These are phyloP conservation scores for Oithona nana DNA, from an alignment of 2,888 invertebrate species.

Conservation along the genomic window DNA sequence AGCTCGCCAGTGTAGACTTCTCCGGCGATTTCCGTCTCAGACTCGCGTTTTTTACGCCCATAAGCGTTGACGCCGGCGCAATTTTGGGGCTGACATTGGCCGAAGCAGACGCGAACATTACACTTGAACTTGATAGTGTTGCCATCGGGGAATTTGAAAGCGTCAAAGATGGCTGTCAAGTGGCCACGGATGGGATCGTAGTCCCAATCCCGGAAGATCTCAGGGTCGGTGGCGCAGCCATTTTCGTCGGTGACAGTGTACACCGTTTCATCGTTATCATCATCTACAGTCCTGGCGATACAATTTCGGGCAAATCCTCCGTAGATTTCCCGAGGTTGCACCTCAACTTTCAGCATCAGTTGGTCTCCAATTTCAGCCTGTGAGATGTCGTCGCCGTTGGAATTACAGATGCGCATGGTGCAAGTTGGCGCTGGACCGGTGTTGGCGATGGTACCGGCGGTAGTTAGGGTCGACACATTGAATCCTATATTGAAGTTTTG, in stretches of 20 bases:
- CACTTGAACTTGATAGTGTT: constrained; percentile 88
- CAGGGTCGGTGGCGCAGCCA: constrained; percentile 77
- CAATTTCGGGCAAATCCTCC: constrained; percentile 84
- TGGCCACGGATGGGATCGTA: constrained; percentile 46
- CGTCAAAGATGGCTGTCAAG: constrained; percentile 69
- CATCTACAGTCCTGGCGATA: constrained; percentile 64
- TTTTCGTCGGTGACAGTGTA: constrained; percentile 82
- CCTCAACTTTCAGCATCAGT: constrained; percentile 47
- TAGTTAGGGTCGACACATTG: constrained; percentile 85
- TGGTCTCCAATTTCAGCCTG: constrained; percentile 82
- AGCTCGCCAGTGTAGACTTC: constrained; percentile 51
- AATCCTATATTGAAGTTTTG: constrained; percentile 79
- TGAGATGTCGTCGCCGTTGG: constrained; percentile 65
- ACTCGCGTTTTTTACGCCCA: constrained; percentile 47
- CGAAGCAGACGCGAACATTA: constrained; percentile 82
- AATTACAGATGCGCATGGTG: constrained; percentile 71
- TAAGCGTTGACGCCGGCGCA: constrained; percentile 78
- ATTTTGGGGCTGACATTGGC: constrained; percentile 83
- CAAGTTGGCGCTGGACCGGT: constrained; percentile 84
- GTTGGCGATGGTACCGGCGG: constrained; percentile 83
- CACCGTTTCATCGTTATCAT: constrained; percentile 67
- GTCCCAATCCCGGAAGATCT: constrained; percentile 83
- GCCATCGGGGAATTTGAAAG: constrained; percentile 84
- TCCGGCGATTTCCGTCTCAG: constrained; percentile 32
- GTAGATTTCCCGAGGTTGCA: constrained; percentile 47